A percentile compares a stretch with the other conserved stretches of the same genome.
Conservation (phyloP, 1,140 invertebrate species). For the Cyclina sinensis region DNA sequence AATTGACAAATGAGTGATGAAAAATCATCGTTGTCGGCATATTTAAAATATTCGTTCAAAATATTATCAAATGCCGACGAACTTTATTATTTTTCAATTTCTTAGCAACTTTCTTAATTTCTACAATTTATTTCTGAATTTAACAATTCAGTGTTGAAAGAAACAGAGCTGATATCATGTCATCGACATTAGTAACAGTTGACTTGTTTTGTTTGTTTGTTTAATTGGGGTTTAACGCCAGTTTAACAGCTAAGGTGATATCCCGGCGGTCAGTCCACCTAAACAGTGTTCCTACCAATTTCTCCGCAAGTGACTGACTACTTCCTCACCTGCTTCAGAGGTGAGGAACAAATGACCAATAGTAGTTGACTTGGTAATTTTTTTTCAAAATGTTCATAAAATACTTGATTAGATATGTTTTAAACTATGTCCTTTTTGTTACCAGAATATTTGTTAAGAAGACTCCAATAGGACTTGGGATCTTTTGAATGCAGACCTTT, state of each 20-base stretch:
- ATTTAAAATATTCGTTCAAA: constrained; percentile 28
- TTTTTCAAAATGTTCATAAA: constrained; percentile 24
- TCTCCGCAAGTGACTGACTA: too few species aligned
- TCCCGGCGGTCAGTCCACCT: too few species aligned
- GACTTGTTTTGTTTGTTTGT: too few species aligned
- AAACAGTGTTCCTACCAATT: too few species aligned
- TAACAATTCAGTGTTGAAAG: constrained; percentile 9
- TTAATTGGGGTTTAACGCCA: too few species aligned
- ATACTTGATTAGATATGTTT: not conserved
- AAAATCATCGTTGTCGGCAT: constrained; percentile 9
- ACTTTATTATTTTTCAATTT: constrained; percentile 18
- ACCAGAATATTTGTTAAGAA: too few species aligned
- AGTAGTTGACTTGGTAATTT: too few species aligned
- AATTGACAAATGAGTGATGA: constrained; percentile 19
- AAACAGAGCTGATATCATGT: not conserved
- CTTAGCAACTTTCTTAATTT: not conserved
- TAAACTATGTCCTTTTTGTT: not conserved
- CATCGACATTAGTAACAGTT: not conserved
- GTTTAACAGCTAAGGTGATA: too few species aligned
- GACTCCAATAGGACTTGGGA: constrained; percentile 5
- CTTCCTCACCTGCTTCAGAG: too few species aligned
- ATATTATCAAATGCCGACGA: constrained; percentile 27
- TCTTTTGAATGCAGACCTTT: not conserved
- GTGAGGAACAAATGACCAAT: too few species aligned
- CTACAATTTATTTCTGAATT: not conserved